Percentiles rank a stretch among this genome's conserved stretches.
Evolutionary conservation across 2,797 vertebrate genomes (phyloP).

Genomic region (Leucoraja ocellata): DNA sequence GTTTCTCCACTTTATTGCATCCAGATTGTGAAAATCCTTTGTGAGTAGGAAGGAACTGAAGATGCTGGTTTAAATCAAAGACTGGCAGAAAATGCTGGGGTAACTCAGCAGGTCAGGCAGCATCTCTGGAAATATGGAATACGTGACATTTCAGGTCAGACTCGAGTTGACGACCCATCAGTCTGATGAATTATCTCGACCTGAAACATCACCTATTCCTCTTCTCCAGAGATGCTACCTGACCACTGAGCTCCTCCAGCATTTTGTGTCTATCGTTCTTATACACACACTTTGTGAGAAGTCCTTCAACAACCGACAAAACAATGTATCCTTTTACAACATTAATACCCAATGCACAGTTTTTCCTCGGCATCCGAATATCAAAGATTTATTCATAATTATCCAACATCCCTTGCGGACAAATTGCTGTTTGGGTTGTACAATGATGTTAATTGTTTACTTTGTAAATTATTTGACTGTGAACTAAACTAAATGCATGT

Average conservation of each 20-base stretch:
- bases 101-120: too few relatives aligned
- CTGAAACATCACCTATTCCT: too few relatives aligned
- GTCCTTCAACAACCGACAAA: too few relatives aligned
- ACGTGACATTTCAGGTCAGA: too few relatives aligned
- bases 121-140: too few relatives aligned
- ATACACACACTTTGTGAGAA: not conserved
- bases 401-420: not conserved
- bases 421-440: not conserved
- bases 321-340: not conserved
- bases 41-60: too few relatives aligned
- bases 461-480: not conserved
- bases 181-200: too few relatives aligned
- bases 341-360: not conserved
- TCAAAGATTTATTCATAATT: not conserved
- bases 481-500: not conserved
- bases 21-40: not conserved
- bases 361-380: not conserved
- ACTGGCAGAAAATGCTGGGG: too few relatives aligned
- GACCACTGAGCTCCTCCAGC: too few relatives aligned
- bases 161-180: too few relatives aligned
- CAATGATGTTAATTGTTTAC: not conserved
- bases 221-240: too few relatives aligned
- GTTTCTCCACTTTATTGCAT: not conserved
- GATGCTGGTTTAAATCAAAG: too few relatives aligned
- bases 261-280: not conserved